Evolutionary conservation across 2,113 vertebrate species (phyloP).

Genomic region (Cavia porcellus): DNA sequence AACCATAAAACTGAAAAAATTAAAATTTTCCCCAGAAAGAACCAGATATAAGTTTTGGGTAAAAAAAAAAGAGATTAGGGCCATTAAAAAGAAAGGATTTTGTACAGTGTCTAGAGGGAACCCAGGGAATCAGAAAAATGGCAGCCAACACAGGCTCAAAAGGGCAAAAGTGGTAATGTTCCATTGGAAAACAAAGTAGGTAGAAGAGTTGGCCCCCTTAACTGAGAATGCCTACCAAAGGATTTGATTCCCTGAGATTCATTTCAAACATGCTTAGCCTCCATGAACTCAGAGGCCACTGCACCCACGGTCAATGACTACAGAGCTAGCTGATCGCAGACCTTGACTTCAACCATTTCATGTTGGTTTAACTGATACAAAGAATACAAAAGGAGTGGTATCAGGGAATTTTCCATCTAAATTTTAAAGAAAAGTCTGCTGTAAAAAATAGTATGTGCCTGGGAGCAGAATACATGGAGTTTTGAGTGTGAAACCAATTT

Average conservation of each 20-base stretch:
- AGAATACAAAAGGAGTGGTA: not conserved
- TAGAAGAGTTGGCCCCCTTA: fast-evolving
- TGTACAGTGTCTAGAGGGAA: not conserved
- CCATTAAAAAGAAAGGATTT: not conserved
- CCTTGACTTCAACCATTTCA: not conserved
- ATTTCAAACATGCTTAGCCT: not conserved
- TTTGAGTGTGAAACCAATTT: not conserved
- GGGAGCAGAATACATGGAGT: not conserved
- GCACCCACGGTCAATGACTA: not conserved
- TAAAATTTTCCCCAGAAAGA: not conserved
- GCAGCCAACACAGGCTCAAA: not conserved
- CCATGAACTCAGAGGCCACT: not conserved
- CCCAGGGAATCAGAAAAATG: not conserved
- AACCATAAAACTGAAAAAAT: not conserved
- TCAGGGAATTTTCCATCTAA: not conserved
- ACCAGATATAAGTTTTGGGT: not conserved
- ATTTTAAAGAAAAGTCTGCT: not conserved
- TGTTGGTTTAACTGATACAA: not conserved
- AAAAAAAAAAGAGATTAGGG: not conserved
- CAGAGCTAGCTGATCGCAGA: not conserved
- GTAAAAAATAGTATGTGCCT: not conserved
- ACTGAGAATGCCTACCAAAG: not conserved
- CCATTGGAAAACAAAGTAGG: not conserved
- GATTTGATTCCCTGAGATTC: not conserved
- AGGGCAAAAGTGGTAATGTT: not conserved